Evolutionary conservation across 2,113 vertebrate species (phyloP), one percentile per base, ranked within the genome.

Genomic region (Heterotilapia buettikoferi): DNA sequence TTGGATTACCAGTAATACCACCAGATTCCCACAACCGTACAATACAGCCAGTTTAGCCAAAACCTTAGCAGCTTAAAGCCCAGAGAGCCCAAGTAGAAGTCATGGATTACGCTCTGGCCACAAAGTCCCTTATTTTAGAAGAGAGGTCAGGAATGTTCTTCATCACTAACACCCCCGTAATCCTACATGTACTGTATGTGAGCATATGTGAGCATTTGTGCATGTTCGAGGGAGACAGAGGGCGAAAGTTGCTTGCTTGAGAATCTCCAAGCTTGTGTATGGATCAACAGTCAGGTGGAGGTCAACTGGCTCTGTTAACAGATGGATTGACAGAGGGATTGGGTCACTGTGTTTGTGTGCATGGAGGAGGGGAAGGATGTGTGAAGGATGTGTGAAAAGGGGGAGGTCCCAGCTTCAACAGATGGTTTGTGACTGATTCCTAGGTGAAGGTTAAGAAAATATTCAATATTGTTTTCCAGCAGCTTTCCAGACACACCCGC

Each of bases 241-340:
- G 68, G 68, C 26, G 84, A 79, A 82, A 68, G 76, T 83, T 52
- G 59, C 59, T 84, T 80, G 66, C 21, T 90, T 57, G 50, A 85
- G 89, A 87, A 52, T 63, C 88, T 83, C 40, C 9, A 31, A 54
- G 73, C 26, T 52, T 78, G 45, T 78, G 73, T 52, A 52, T 33
- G 26, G 50, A 86, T 94, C 91, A 94, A 90, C 91, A 90, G 86
- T 90, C 90, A 92, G 92, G 86, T 92, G 73, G 87, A 90, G 92
- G 90, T 94, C 89, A 88, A 80, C 80, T n/a, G 86, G 89, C 80
- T 90, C 71, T 89, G 90, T 76, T 87, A 93, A 91, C 93, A 95
- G 94, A 94, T 85, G 92, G 89, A 93, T 93, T 93, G 95, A 92
- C 61, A 31, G 68, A 18, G 52, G 84, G 88, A 92, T 92, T 83